Evolutionary conservation across 2,113 vertebrate genomes (phyloP).

Genomic region (Merops nubicus): DNA sequence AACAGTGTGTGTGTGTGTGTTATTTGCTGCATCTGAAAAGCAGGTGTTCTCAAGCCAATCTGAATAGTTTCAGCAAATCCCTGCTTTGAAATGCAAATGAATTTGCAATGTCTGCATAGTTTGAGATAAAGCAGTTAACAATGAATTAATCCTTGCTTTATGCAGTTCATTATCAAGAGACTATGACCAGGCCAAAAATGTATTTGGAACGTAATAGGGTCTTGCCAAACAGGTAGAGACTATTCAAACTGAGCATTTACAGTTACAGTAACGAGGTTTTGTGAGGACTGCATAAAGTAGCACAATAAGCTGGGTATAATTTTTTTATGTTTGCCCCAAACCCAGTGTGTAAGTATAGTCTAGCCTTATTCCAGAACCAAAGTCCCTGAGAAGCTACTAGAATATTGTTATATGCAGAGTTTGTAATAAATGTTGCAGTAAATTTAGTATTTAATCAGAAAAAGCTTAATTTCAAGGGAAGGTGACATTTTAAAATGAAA

Average conservation of each 20-base stretch:
- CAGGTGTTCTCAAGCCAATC: conserved; percentile 76
- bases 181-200: conserved; percentile 52
- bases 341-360: not conserved
- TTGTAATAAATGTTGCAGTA: not conserved
- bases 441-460: not conserved
- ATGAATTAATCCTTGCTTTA: conserved; percentile 80
- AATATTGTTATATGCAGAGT: not conserved
- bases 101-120: conserved; percentile 67
- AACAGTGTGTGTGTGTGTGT: conserved; percentile 15
- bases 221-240: conserved; percentile 70
- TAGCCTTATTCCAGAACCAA: not conserved
- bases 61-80: conserved; percentile 79
- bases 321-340: not conserved
- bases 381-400: not conserved
- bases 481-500: not conserved
- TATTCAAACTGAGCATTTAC: not conserved
- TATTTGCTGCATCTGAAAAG: conserved; percentile 72
- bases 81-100: conserved; percentile 82
- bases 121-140: conserved; percentile 81
- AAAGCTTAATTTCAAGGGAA: not conserved
- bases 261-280: not conserved
- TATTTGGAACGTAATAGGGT: conserved; percentile 56
- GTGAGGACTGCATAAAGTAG: not conserved
- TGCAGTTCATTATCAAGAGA: conserved; percentile 72
- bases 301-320: not conserved